Base-by-base conservation (phyloP, 2,113 vertebrate species). In the Tretioscincus oriximinensis region DNA sequence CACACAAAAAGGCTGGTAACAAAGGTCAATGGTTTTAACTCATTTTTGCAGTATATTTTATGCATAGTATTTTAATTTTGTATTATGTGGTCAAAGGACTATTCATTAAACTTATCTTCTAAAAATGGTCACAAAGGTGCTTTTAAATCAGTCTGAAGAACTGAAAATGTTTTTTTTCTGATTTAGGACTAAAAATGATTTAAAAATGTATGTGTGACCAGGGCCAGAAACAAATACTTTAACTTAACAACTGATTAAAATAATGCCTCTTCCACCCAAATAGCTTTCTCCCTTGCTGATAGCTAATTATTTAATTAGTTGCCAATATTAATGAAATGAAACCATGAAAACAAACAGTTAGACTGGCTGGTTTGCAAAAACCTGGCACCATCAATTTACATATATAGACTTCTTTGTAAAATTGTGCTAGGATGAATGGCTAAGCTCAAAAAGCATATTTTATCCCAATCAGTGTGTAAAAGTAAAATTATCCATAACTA, bases 401-500 rank as follows among this genome's bases (percentile, higher is more conserved):
- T 9, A 72, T 61, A 54, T 58, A 84, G 84, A 89, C 88, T 84
- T 88, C 86, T 87, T 89, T 68, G 82, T 86, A 91, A 92, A 93
- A 94, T 93, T 90, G 77, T 80, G 82, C 76, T 87, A 93, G 83
- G 84, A 86, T 80, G 85, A 86, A 86, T 92, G 90, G 90, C 88
- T 93, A 87, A 90, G 89, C 88, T 78, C 77, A 86, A 92, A 93
- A 95, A 88, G 89, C 90, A 58, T 91, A 92, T 95, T 96, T 96
- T 93, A 94, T 89, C 88, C 91, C 91, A 94, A 93, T 95, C 94
- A 93, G 89, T 87, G 91, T 89, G 90, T 90, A 92, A 88, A 93
- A 94, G 90, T 89, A 94, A 93, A 94, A 94, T 94, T 91, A 93
- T 90, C 94, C 94, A 89, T 91, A 92, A 94, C 91, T 88, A 90